Evolutionary conservation across 2,888 invertebrate genomes (phyloP).

Genomic region (Ectobius pallidus): DNA sequence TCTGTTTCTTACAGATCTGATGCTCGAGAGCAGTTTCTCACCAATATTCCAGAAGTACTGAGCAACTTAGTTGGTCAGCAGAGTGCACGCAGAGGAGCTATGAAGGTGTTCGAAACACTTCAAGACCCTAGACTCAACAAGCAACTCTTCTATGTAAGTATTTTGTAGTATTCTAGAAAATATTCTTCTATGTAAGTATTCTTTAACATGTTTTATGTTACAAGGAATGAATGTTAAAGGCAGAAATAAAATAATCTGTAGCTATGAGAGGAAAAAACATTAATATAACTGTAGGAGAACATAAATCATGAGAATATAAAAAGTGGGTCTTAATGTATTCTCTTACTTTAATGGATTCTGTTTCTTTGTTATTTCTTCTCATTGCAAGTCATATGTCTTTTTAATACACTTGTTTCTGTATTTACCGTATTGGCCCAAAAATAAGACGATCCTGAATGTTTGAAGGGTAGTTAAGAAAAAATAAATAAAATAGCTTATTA

Average conservation of each 20-base stretch:
- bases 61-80: slow-evolving; percentile 85
- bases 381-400: not conserved
- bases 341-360: not conserved
- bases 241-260: too few species aligned
- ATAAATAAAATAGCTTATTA: too few species aligned
- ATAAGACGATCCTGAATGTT: too few species aligned
- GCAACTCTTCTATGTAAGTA: slow-evolving; percentile 87
- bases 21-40: slow-evolving; percentile 61
- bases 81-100: slow-evolving; percentile 81
- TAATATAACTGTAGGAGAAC: not conserved
- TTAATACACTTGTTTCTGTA: not conserved
- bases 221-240: not conserved
- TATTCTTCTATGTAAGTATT: not conserved
- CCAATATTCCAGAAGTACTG: slow-evolving; percentile 78
- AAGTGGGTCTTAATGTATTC: not conserved
- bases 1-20: slow-evolving; percentile 18
- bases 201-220: not conserved
- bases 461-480: too few species aligned
- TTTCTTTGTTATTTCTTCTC: not conserved
- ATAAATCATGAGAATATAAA: not conserved
- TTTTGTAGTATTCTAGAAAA: not conserved
- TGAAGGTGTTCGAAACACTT: slow-evolving; percentile 84
- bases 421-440: not conserved
- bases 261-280: too few species aligned
- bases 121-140: slow-evolving; percentile 88